Percentiles rank a stretch among this genome's conserved stretches.
These are phyloP conservation scores for Nothocercus nigrocapillus DNA, from an alignment of 2,113 vertebrate species.

Conservation along the genomic window DNA sequence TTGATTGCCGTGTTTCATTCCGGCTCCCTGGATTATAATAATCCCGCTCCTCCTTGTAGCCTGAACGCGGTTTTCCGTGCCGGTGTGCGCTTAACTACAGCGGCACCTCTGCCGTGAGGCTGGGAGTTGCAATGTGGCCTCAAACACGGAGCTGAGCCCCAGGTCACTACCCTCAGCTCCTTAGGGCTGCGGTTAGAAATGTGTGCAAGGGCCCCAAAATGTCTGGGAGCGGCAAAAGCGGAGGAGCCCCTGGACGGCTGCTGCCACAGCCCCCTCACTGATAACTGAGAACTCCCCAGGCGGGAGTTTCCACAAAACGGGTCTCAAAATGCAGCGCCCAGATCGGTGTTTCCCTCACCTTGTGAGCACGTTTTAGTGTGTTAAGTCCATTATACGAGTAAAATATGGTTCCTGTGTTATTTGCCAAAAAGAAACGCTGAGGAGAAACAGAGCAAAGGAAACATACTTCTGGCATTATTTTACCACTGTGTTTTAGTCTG, in stretches of 20 bases:
- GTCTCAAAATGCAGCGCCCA: neutral
- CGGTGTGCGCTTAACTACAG: conserved; percentile 56
- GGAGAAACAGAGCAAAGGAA: neutral
- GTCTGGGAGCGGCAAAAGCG: neutral
- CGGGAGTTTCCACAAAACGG: neutral
- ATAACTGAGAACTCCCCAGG: neutral
- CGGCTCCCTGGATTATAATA: conserved; percentile 58
- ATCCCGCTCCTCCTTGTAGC: conserved; percentile 49
- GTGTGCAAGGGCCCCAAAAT: neutral
- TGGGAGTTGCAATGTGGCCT: neutral
- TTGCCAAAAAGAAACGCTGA: neutral
- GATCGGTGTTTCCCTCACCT: neutral
- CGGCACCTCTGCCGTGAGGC: neutral
- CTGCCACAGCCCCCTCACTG: neutral
- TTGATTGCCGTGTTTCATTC: conserved; percentile 68
- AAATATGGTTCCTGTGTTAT: neutral
- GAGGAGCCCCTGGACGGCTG: neutral
- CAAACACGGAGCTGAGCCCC: neutral
- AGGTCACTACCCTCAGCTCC: neutral
- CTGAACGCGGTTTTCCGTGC: neutral
- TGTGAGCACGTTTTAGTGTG: neutral
- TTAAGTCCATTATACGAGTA: neutral
- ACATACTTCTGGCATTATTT: neutral
- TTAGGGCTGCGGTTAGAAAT: neutral
- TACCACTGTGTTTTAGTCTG: neutral